These are phyloP conservation scores for Lathronympha strigana DNA, from an alignment of 2,888 invertebrate genomes.

Conservation along the genomic window DNA sequence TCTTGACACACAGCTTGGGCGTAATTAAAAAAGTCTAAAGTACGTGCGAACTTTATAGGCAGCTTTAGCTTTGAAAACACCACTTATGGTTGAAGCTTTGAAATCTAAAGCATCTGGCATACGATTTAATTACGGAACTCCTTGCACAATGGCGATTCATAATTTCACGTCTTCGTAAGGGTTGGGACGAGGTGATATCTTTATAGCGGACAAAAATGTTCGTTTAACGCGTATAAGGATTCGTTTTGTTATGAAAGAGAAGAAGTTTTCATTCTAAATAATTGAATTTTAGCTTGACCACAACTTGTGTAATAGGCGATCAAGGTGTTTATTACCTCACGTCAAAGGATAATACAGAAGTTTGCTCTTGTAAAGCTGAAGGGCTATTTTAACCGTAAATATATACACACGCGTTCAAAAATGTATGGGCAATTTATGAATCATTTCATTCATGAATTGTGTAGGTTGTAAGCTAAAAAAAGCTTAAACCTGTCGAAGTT, in stretches of 20 bases:
- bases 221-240: not conserved
- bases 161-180: constrained; percentile 40
- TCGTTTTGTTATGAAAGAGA: not conserved
- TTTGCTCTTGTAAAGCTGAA: no score
- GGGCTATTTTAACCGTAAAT: no score
- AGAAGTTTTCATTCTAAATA: no score
- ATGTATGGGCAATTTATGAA: no score
- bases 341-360: no score
- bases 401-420: no score
- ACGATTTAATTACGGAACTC: constrained; percentile 49
- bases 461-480: no score
- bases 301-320: no score
- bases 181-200: constrained; percentile 13
- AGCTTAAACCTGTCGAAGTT: not conserved
- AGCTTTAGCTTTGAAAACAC: constrained; percentile 28
- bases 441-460: no score
- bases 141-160: constrained; percentile 45
- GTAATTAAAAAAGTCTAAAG: constrained; percentile 25
- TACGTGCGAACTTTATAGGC: constrained; percentile 29
- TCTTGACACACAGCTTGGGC: constrained; percentile 14
- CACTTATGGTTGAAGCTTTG: constrained; percentile 31
- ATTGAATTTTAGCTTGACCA: no score
- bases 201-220: constrained; percentile 15
- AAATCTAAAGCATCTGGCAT: constrained; percentile 46
- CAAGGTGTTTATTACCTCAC: no score